Evolutionary conservation across 2,797 vertebrate species (phyloP), one percentile per base, ranked within the genome.

Genomic region (Anolis apletophallus): DNA sequence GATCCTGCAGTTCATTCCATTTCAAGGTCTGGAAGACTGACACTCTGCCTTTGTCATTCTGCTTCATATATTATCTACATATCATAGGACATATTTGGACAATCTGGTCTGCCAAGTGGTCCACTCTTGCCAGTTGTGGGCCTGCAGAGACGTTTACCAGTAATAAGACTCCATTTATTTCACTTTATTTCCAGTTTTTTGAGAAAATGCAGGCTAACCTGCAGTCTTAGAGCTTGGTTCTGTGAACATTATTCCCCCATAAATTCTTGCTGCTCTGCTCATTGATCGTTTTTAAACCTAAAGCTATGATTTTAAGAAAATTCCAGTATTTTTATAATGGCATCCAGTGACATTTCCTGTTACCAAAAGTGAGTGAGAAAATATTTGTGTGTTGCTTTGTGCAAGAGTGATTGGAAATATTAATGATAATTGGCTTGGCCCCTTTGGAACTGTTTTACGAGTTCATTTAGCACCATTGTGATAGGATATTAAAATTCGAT

Each of bases 391-490:
- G 14, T 50, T 72, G 21, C 26, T 36, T 79, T 73, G 73, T 57
- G 19, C 55, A 21, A 26, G 50, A 74, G 5, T 5, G 32, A 69
- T 55, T 26, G 32, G 61, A 11, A 69, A 55, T 67, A 40, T 50
- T 55, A 61, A 16, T 26, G 7, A 55, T 78, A 32, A 23, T 13
- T 50, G 23, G 10, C 3, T 76, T 55, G 72, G 32, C 46, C 50
- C 67, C 55, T 17, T 36, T 40, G 54, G 14, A 52, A 71, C 50
- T n/a, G 40, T 40, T 14, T 76, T 26, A 54, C 9, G 67, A 40
- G 32, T 81, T 75, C 57, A 36, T 86, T 79, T 81, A 74, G 79
- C 85, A 75, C 55, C 77, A 36, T 36, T 36, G 26, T 26, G 19
- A 34, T 76, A 29, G 21, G 4, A 8, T 54, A 17, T 59, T 72